These are phyloP conservation scores for Leucopsar rothschildi DNA, from an alignment of 2,113 vertebrate species.

Conservation along the genomic window DNA sequence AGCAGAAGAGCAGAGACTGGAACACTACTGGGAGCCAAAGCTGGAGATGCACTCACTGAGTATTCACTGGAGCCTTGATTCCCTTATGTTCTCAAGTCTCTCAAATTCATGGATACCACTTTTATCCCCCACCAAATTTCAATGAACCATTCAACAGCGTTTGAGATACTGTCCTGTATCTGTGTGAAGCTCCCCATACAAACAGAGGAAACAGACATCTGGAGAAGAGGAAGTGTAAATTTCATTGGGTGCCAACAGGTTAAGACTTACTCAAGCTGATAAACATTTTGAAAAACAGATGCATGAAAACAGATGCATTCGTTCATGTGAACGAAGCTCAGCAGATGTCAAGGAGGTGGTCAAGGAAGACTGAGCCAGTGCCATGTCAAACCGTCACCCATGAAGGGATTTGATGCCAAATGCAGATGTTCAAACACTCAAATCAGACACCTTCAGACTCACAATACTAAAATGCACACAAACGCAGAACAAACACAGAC, in stretches of 20 bases:
- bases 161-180: neutral
- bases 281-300: neutral
- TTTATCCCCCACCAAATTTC: neutral
- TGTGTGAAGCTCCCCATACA: neutral
- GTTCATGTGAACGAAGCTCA: neutral
- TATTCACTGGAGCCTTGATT: neutral
- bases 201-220: neutral
- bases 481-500: neutral
- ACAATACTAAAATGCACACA: neutral
- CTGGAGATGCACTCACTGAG: accelerated
- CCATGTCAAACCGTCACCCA: neutral
- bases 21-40: neutral
- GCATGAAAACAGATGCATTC: neutral
- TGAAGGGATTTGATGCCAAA: neutral
- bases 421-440: neutral
- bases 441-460: neutral
- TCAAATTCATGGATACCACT: neutral
- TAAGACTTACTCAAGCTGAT: neutral
- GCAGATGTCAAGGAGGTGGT: neutral
- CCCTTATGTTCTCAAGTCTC: neutral
- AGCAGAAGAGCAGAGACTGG: neutral
- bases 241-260: neutral
- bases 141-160: neutral
- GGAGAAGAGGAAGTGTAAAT: neutral
- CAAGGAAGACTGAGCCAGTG: neutral